A percentile compares a stretch with the other conserved stretches of the same genome.
Conservation (phyloP, 2,888 invertebrate species). For the Polydrusus tereticollis region DNA sequence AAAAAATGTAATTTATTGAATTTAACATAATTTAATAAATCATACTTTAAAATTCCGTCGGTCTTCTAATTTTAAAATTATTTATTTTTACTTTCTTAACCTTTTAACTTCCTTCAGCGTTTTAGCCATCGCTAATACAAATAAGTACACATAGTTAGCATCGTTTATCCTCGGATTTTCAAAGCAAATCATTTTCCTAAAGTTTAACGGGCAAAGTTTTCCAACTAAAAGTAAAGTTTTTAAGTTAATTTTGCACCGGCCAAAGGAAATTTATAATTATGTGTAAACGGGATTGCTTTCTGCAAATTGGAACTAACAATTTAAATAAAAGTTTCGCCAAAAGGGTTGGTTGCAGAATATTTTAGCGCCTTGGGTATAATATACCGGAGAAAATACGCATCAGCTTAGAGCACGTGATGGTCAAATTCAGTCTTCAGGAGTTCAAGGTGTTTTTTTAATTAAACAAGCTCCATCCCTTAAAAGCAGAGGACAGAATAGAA, state of each 20-base stretch:
- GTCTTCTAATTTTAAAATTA: background rate
- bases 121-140: slow-evolving; percentile 11
- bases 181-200: slow-evolving; percentile 34
- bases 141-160: slow-evolving; percentile 37
- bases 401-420: background rate
- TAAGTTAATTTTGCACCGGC: slow-evolving; percentile 44
- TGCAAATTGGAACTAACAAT: slow-evolving; percentile 22
- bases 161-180: slow-evolving; percentile 28
- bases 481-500: no score
- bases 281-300: slow-evolving; percentile 42
- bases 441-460: background rate
- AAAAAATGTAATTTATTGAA: background rate
- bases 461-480: no score
- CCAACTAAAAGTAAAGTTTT: slow-evolving; percentile 36
- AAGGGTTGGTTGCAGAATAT: slow-evolving; percentile 18
- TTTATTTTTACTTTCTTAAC: slow-evolving; percentile 1
- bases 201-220: slow-evolving; percentile 23
- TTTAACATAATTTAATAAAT: background rate
- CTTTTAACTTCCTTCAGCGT: slow-evolving; percentile 9
- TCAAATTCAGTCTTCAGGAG: background rate
- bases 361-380: slow-evolving; percentile 3
- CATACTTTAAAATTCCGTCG: background rate
- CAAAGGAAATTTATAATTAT: slow-evolving; percentile 45
- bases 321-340: slow-evolving; percentile 16
- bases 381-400: background rate